Base-by-base conservation (phyloP, 1,140 invertebrate species). In the Callitettix versicolor region DNA sequence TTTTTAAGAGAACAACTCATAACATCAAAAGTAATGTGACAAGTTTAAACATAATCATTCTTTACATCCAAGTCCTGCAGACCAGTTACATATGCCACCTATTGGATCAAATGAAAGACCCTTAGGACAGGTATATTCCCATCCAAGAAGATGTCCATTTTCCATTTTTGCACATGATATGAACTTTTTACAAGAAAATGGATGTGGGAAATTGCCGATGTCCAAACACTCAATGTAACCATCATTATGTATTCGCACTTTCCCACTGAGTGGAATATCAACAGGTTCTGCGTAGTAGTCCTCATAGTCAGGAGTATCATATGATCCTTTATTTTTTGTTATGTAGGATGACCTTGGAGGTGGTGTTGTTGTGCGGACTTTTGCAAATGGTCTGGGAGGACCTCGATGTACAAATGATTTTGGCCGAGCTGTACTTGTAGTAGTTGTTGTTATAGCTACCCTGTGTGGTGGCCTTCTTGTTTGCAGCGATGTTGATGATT, bases 21-120 rank as follows among this genome's bases (percentile, higher is more conserved):
- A n/a, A n/a, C n/a, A n/a, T n/a, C n/a, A n/a, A n/a, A n/a, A n/a
- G n/a, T 30, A 4, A 3, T 9, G 9, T 30, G 26, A 30, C 26
- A 30, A 3, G 9, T 30, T 30, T 30, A 30, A 30, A 3, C 9
- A 30, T 30, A 9, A 3, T 58, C 46, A 66, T 38, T 66, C 80
- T 57, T 78, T 78, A 62, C 86, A 89, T 9, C 83, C 83, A 26
- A 86, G 70, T 3, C 81, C 85, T 3, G 82, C 79, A 1, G 85
- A 83, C 87, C 87, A 91, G 67, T 91, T 91, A 65, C 90, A 93
- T 58, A 91, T 91, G 18, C 87, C 88, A 15, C 88, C 88, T 3
- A 91, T 80, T 0, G 87, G 87, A 69, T 92, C 89, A 66, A 89
- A 93, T 53, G 85, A 85, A 0, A 92, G 70, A 21, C 82, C 83